Evolutionary conservation across 2,113 vertebrate species (phyloP), one percentile per base, ranked within the genome.

Genomic region (Leucopsar rothschildi): DNA sequence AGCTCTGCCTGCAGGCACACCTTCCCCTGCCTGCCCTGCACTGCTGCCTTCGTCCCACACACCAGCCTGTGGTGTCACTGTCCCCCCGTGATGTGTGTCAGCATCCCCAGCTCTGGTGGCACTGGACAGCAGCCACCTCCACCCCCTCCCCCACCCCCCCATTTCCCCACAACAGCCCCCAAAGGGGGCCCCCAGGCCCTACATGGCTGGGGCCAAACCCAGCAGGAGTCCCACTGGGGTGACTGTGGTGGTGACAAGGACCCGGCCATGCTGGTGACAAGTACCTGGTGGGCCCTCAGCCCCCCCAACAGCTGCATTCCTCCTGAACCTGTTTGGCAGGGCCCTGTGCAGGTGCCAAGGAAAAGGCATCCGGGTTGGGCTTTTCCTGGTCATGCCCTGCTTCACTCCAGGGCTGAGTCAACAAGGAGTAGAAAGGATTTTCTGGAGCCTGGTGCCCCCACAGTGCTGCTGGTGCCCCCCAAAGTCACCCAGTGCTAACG

Each of bases 271-370:
- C 33, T 29, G 37, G 37, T 71, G 47, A 59, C 31, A 23, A 69
- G 84, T 5, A 42, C 45, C 9, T 47, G 45, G 75, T 0, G 3
- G 86, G 64, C 33, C 77, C 60, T 83, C 59, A 40, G 57, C 39
- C n/a, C 59, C 66, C n/a, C 31, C 70, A 87, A 31, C 72, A 86
- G 55, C 68, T 35, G 7, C 95, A 96, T 96, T 96, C 96, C 86
- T 94, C 59, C 40, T 22, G n/a, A 96, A 96, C 96, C 73, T 64
- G 96, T 95, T 95, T 10, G 8, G 47, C 93, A 86, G 73, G 94
- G 76, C 63, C 37, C 78, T 9, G 53, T 8, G 49, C 8, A 1
- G 69, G 47, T 94, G 88, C 94, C 94, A 95, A 81, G n/a, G 13
- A 39, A 47, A 69, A 94, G 47, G 80, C 56, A 92, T 65, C 39